phyloP scores from a whole-genome alignment of 2,113 vertebrate species.

The Motacilla tschutschensis region DNA sequence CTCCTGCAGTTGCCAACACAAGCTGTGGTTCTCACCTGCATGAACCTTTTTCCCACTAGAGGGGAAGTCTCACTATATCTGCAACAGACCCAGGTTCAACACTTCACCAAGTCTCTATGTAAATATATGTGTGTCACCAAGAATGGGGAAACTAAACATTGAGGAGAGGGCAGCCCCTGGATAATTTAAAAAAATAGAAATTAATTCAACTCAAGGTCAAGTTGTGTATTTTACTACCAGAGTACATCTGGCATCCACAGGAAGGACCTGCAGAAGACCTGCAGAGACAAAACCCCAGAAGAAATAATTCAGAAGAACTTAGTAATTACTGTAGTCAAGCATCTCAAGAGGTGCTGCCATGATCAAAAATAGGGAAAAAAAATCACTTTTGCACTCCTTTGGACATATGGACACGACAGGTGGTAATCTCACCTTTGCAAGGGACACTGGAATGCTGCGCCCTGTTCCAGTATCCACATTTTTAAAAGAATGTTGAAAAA shows the following conservation, averaged over 20 bases:
- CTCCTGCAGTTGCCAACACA: not conserved
- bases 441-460: not conserved
- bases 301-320: not conserved
- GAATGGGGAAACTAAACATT: not conserved
- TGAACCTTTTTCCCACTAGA: not conserved
- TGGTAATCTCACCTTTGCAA: not conserved
- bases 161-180: not conserved
- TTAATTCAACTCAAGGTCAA: not conserved
- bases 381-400: not conserved
- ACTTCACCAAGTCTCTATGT: not conserved
- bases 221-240: not conserved
- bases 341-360: not conserved
- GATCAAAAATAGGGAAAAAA: not conserved
- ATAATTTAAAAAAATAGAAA: not conserved
- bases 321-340: not conserved
- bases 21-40: not conserved
- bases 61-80: not conserved
- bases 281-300: not conserved
- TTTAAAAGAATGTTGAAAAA: not conserved
- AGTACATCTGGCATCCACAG: not conserved
- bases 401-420: accelerated
- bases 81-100: not conserved
- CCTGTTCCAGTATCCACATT: not conserved
- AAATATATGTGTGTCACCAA: not conserved
- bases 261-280: not conserved